phyloP scores from a whole-genome alignment of 2,888 invertebrate genomes.

The Lepidochrysops patricia region DNA sequence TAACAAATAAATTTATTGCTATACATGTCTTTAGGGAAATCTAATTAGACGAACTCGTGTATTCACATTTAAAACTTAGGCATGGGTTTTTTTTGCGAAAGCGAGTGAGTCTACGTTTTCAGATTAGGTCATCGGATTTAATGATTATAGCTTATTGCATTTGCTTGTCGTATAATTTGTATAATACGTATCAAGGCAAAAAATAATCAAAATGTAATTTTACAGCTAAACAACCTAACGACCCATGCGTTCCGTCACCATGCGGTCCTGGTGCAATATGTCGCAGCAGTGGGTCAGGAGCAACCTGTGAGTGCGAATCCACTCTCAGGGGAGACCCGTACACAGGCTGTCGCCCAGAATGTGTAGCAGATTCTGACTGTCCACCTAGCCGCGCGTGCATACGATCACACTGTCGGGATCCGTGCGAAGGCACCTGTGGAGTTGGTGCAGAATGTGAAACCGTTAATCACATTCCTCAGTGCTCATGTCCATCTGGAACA shows the following conservation, averaged over 20 bases:
- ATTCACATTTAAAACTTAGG: constrained; percentile 71
- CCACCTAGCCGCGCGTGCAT: constrained; percentile 86
- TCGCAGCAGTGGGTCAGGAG: constrained; percentile 78
- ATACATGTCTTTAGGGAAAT: constrained; percentile 15
- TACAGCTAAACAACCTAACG: constrained; percentile 63
- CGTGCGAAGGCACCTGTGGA: constrained; percentile 88
- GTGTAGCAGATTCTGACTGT: constrained; percentile 91
- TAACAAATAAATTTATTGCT: constrained; percentile 25
- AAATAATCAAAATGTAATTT: constrained; percentile 24
- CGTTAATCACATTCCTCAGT: constrained; percentile 80
- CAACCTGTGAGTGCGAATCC: constrained; percentile 82
- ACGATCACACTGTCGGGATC: constrained; percentile 87
- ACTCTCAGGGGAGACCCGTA: constrained; percentile 85
- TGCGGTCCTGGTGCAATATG: constrained; percentile 90
- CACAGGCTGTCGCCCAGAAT: constrained; percentile 86
- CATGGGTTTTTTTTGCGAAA: constrained; percentile 71
- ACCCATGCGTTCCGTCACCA: constrained; percentile 90
- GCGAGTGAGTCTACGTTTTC: constrained; percentile 34
- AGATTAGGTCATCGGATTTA: constrained; percentile 10
- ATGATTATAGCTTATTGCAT: constrained; percentile 40
- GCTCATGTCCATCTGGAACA: constrained; percentile 83
- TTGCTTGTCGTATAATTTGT: constrained; percentile 31
- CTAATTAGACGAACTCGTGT: constrained; percentile 37
- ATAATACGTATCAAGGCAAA: constrained; percentile 13
- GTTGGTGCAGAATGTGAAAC: constrained; percentile 86